Conservation (phyloP, 2,113 vertebrate species). For the Pelvicachromis taeniatus region DNA sequence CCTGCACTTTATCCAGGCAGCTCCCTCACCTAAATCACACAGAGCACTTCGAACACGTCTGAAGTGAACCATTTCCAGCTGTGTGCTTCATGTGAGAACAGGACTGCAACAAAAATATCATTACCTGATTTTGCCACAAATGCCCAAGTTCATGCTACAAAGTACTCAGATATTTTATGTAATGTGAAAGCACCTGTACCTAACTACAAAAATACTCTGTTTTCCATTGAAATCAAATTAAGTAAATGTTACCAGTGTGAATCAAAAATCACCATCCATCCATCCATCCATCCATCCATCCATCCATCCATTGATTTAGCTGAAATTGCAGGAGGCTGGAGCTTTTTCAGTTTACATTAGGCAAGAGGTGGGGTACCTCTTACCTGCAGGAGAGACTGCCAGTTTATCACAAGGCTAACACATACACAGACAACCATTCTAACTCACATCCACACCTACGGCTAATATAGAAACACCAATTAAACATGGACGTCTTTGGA, state of each 20-base stretch:
- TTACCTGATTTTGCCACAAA: not conserved
- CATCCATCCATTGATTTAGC: not conserved
- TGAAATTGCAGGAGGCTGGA: not conserved
- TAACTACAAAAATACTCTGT: not conserved
- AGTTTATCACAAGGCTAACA: not conserved
- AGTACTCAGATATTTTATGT: not conserved
- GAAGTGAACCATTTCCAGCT: not conserved
- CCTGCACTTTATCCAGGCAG: not conserved
- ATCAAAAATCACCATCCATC: not conserved
- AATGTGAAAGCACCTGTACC: not conserved
- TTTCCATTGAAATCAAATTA: not conserved
- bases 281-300: not conserved
- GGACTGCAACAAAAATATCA: not conserved
- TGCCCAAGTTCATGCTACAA: not conserved
- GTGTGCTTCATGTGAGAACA: not conserved
- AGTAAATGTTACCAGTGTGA: not conserved
- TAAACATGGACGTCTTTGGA: not conserved
- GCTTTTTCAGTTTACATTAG: not conserved
- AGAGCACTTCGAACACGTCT: not conserved
- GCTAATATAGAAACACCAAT: not conserved
- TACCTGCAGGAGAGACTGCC: not conserved
- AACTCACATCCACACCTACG: not conserved
- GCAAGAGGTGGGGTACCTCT: not conserved
- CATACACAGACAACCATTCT: not conserved
- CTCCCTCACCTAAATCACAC: not conserved